A percentile compares a stretch with the other conserved stretches of the same genome.
Conservation (phyloP, 2,113 vertebrate species). For the Azemiops feae region DNA sequence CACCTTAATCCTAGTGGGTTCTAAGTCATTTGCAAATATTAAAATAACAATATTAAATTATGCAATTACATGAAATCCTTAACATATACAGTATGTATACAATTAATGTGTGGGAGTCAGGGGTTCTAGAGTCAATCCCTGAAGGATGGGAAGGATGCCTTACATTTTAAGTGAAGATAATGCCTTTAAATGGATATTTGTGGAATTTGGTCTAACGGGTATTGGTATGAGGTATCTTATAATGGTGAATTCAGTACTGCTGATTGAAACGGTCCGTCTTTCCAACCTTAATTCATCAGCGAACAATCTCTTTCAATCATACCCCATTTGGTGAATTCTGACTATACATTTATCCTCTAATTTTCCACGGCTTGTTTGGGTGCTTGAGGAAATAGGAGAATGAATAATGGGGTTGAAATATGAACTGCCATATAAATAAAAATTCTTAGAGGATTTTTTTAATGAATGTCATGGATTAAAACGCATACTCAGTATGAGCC, state of each 20-base stretch:
- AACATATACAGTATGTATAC: neutral
- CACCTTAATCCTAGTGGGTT: neutral
- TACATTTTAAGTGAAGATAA: neutral
- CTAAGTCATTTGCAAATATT: neutral
- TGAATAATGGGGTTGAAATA: constrained; percentile 38
- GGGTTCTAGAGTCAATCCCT: neutral
- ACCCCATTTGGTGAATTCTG: constrained; percentile 13
- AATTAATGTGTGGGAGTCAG: neutral
- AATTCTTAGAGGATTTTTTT: constrained; percentile 9
- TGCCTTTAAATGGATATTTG: neutral
- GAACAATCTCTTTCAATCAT: constrained; percentile 24
- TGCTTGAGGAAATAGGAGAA: constrained; percentile 23
- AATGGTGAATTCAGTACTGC: neutral
- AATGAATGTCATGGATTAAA: constrained; percentile 40
- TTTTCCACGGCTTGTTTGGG: constrained; percentile 28
- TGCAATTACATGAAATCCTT: neutral
- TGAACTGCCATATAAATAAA: constrained; percentile 43
- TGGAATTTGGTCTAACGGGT: neutral
- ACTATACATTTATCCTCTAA: constrained; percentile 3
- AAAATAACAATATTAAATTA: neutral
- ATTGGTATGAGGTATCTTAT: neutral
- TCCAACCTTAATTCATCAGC: accelerated
- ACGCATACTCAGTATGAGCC: neutral
- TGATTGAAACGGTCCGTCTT: neutral
- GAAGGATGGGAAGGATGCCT: neutral